Evolutionary conservation across 2,113 vertebrate species (phyloP).

Genomic region (Malaclemys terrapin): DNA sequence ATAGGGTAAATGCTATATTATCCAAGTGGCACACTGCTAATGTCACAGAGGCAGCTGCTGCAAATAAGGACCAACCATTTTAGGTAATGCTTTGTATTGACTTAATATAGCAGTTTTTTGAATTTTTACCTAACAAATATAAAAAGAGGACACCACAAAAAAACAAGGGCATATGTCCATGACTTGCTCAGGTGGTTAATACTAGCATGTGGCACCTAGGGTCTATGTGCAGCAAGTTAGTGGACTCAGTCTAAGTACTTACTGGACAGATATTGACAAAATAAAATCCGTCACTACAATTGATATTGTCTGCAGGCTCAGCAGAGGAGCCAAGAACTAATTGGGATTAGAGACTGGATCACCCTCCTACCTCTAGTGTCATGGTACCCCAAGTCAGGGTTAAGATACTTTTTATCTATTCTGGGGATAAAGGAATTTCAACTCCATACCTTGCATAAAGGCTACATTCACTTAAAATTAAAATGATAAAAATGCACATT

Average conservation of each 20-base stretch:
- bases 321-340: background rate
- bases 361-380: background rate
- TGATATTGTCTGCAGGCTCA: background rate
- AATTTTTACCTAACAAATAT: background rate
- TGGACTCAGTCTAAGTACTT: background rate
- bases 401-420: background rate
- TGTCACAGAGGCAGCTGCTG: background rate
- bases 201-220: background rate
- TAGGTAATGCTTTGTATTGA: background rate
- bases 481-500: too few species aligned
- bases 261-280: background rate
- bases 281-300: background rate
- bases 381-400: background rate
- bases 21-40: rapidly evolving
- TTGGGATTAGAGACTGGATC: background rate
- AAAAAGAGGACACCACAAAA: background rate
- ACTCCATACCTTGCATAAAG: too few species aligned
- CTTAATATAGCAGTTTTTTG: background rate
- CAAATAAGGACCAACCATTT: background rate
- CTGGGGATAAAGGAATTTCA: too few species aligned
- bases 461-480: too few species aligned
- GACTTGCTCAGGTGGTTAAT: background rate
- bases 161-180: background rate
- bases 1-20: background rate
- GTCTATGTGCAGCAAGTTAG: background rate